Percentiles rank a stretch among this genome's conserved stretches.
Evolutionary conservation across 2,797 vertebrate genomes (phyloP).

Genomic region (Schizopygopsis malacanthus): DNA sequence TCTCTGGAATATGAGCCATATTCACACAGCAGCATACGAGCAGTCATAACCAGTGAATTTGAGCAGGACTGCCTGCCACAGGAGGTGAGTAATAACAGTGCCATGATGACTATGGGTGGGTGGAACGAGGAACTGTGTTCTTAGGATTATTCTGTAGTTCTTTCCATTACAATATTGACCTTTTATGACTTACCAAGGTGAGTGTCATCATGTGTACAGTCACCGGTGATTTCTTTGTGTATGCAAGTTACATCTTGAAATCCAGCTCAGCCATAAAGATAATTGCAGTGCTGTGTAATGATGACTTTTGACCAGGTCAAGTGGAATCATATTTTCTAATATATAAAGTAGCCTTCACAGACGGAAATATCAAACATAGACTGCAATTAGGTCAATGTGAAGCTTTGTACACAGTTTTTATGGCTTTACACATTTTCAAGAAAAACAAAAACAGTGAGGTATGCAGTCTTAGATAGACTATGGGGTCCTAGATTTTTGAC

Average conservation of each 20-base stretch:
- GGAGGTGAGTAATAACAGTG: constrained; percentile 44
- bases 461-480: neutral
- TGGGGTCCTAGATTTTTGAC: neutral
- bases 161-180: neutral
- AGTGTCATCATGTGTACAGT: constrained; percentile 16
- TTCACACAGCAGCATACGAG: neutral
- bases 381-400: neutral
- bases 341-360: neutral
- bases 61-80: constrained; percentile 15
- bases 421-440: neutral
- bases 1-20: neutral
- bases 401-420: neutral
- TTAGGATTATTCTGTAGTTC: neutral
- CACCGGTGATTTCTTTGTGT: neutral
- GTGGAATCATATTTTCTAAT: neutral
- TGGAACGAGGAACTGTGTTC: constrained; percentile 10
- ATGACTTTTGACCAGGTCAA: neutral
- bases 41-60: constrained; percentile 31
- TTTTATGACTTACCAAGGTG: constrained; percentile 25
- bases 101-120: constrained; percentile 12
- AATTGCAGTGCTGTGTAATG: neutral
- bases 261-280: constrained; percentile 4
- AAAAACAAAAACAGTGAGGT: neutral
- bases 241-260: constrained; percentile 17
- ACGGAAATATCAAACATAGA: neutral